Evolutionary conservation across 2,797 vertebrate genomes (phyloP), one percentile per base, ranked within the genome.

Genomic region (Darevskia mixta): DNA sequence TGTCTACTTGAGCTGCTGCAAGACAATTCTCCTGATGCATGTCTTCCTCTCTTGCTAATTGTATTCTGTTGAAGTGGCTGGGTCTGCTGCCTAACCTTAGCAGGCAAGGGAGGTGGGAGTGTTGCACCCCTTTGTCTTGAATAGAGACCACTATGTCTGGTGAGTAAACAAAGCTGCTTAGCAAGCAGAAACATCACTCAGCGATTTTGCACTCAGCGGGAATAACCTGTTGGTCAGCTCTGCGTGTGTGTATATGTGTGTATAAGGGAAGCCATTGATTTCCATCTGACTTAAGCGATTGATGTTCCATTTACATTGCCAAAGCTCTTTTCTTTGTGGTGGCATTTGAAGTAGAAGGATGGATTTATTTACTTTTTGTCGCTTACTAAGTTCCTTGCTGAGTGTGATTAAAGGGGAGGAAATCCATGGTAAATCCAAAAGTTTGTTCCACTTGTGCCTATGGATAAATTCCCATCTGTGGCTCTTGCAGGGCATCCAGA

Each of bases 341-440:
- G 93, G 92, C 0, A 2, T 2, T 92, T 90, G 85, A 83, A 86
- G 32, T 79, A 83, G 0, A 32, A n/a, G 92, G 90, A 76, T 92
- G 82, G 83, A 82, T 91, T 92, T 73, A 20, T 73, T 91, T 76
- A 89, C 3, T 1, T 5, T 15, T 2, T 8, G 15, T n/a, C 91
- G 94, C 90, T 89, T 93, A 83, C 91, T 94, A 79, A 94, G 85
- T 73, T 92, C 61, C 32, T 43, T 85, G 87, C 89, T 88, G 55
- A 93, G 90, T 80, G 82, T 93, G 92, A 89, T 95, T 96, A 86
- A 84, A 93, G 73, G 66, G 66, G 88, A 94, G 91, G 88, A 94
- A 95, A 92, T 92, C 83, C 76, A 80, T 91, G 79, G 71, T 83
- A 80, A 92, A 92, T 91, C 86, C 93, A 90, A 35, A 88, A 29